phyloP scores from a whole-genome alignment of 2,888 invertebrate species.

The Deilephila elpenor region DNA sequence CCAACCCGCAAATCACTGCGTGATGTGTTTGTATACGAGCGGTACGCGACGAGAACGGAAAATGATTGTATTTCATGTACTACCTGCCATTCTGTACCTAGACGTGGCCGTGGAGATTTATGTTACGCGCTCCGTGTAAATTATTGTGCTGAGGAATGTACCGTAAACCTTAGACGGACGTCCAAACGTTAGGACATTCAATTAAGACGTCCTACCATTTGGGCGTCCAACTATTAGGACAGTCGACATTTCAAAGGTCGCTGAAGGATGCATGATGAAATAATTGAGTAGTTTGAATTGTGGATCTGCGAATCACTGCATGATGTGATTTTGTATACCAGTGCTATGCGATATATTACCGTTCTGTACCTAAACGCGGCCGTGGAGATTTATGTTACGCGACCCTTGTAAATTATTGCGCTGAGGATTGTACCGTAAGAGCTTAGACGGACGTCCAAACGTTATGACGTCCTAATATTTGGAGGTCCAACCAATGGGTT shows the following conservation, averaged over 20 bases:
- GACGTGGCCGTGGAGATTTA: slow-evolving; percentile 31
- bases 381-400: slow-evolving; percentile 22
- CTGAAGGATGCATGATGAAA: too few relatives aligned
- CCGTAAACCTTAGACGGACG: not conserved
- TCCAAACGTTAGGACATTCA: too few relatives aligned
- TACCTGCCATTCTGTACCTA: slow-evolving; percentile 25
- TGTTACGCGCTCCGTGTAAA: not conserved
- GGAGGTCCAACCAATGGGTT: too few relatives aligned
- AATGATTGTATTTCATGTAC: slow-evolving; percentile 48
- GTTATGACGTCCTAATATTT: too few relatives aligned
- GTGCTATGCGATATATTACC: slow-evolving; percentile 45
- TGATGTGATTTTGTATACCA: slow-evolving; percentile 66
- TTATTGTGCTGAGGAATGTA: not conserved
- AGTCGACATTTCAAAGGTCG: too few relatives aligned
- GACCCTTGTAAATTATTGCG: not conserved
- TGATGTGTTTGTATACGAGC: slow-evolving; percentile 67
- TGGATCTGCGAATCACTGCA: slow-evolving; percentile 68
- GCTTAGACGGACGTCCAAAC: too few relatives aligned
- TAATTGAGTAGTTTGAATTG: slow-evolving; percentile 26
- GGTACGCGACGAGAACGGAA: slow-evolving; percentile 62
- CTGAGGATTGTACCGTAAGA: too few relatives aligned
- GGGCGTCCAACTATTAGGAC: too few relatives aligned
- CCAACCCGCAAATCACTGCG: slow-evolving; percentile 68
- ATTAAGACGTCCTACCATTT: too few relatives aligned
- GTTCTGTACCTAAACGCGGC: slow-evolving; percentile 31